Evolutionary conservation across 2,888 invertebrate genomes (phyloP).

Genomic region (Crematogaster levior): DNA sequence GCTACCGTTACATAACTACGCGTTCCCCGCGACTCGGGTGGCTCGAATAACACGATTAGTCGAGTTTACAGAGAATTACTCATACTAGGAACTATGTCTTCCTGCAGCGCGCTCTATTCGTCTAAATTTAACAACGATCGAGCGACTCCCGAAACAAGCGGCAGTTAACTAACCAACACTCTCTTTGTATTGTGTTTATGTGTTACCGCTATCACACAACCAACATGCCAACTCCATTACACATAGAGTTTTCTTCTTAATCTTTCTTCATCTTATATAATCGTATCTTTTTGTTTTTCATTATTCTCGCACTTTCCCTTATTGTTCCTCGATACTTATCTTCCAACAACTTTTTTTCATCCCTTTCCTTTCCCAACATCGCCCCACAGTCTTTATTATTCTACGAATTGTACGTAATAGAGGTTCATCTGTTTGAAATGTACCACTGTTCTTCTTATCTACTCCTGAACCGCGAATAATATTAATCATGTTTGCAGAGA

Average conservation of each 20-base stretch:
- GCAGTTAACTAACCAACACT: constrained; percentile 4
- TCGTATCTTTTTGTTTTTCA: constrained; percentile 34
- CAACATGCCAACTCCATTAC: background rate
- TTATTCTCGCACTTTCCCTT: constrained; percentile 17
- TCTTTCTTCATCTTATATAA: constrained; percentile 6
- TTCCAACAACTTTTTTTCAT: constrained; percentile 27
- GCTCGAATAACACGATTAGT: constrained; percentile 64
- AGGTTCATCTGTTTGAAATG: constrained; percentile 15
- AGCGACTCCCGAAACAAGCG: constrained; percentile 13
- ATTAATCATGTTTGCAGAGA: constrained; percentile 34
- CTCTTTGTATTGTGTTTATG: background rate
- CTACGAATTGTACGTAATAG: background rate
- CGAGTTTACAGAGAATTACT: constrained; percentile 62
- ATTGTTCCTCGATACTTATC: constrained; percentile 15
- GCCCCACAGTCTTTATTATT: background rate
- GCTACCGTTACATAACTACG: constrained; percentile 43
- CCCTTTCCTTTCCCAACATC: background rate
- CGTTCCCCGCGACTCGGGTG: constrained; percentile 35
- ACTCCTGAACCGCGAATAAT: constrained; percentile 15
- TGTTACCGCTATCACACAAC: background rate
- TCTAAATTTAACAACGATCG: constrained; percentile 41
- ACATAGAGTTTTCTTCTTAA: background rate
- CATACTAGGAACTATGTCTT: constrained; percentile 30
- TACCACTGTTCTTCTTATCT: background rate
- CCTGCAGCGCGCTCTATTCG: constrained; percentile 8